A percentile compares a stretch with the other conserved stretches of the same genome.
phyloP scores from a whole-genome alignment of 2,888 invertebrate genomes.

The Dendrolimus houi region DNA sequence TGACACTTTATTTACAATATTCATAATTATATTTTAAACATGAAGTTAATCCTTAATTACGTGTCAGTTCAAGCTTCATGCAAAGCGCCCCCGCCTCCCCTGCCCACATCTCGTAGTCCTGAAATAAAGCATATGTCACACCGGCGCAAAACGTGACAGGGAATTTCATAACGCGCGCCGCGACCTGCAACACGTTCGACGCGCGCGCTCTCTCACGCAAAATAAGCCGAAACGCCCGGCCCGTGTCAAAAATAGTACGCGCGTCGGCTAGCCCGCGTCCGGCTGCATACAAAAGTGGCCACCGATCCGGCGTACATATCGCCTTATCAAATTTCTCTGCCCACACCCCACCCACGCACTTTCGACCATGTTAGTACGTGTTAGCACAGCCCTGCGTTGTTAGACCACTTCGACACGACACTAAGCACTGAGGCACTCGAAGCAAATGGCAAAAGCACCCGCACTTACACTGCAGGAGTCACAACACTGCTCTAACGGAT shows the following conservation, averaged over 20 bases:
- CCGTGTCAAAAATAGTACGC: conserved; percentile 62
- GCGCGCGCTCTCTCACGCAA: conserved; percentile 30
- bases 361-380: conserved; percentile 60
- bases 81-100: conserved; percentile 14
- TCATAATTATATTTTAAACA: neutral
- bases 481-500: conserved; percentile 28
- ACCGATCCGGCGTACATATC: conserved; percentile 33
- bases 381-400: conserved; percentile 52
- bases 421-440: conserved; percentile 48
- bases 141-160: conserved; percentile 5
- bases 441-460: conserved; percentile 49
- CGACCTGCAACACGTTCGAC: conserved; percentile 13
- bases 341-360: conserved; percentile 55
- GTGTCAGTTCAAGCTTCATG: conserved; percentile 17
- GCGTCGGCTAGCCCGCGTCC: conserved; percentile 31
- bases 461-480: conserved; percentile 55
- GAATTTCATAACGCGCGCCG: conserved; percentile 14
- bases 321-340: conserved; percentile 74
- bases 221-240: conserved; percentile 32
- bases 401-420: conserved; percentile 35
- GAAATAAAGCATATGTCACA: conserved; percentile 8
- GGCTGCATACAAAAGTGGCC: conserved; percentile 72
- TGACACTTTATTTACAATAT: neutral
- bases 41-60: neutral
- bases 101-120: conserved; percentile 9